Base-by-base conservation (phyloP, 1,140 invertebrate species). In the Wiebesia pumilae region DNA sequence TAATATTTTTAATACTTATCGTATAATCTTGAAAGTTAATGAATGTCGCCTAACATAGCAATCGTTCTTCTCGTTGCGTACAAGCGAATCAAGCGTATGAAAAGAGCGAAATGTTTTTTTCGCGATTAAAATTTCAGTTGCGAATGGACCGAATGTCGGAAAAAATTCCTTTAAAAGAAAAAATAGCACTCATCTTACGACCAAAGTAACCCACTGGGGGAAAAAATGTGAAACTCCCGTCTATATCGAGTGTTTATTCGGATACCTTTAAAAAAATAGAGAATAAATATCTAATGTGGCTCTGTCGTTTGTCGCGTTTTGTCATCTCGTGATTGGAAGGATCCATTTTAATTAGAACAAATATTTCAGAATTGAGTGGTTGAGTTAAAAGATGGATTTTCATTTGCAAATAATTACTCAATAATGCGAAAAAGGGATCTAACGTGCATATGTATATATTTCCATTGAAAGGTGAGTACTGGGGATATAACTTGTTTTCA, bases 1-100 rank as follows among this genome's bases (percentile, higher is more conserved):
- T 24, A 75, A 43, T 75, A 75, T 43, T 75, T 38, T 75, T 43
- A 75, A 10, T 40, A 75, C 24, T 43, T 75, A 75, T 75, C 38
- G 24, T n/a, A 43, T 75, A 75, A 75, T 75, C 38, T 75, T 43
- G 43, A 75, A 4, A 14, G 14, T n/a, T 43, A 43, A 43, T 43
- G n/a, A 75, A 43, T 75, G 38, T 75, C 33, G 24, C 12, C 71
- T 21, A 75, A 38, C 24, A 12, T 24, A 27, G 19, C 0, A n/a
- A 75, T 43, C 27, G 6, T 43, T 21, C 0, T 43, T 75, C 35
- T 75, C 27, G n/a, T 43, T n/a, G 24, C 43, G 24, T 10, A 75
- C 10, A 43, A 75, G 10, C 43, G 43, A 43, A 75, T 24, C n/a
- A n/a, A n/a, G n/a, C n/a, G n/a, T n/a, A n/a, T n/a, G n/a, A n/a